Evolutionary conservation across 1,140 invertebrate species (phyloP), one percentile per base, ranked within the genome.

Genomic region (Drosophila baimaii): DNA sequence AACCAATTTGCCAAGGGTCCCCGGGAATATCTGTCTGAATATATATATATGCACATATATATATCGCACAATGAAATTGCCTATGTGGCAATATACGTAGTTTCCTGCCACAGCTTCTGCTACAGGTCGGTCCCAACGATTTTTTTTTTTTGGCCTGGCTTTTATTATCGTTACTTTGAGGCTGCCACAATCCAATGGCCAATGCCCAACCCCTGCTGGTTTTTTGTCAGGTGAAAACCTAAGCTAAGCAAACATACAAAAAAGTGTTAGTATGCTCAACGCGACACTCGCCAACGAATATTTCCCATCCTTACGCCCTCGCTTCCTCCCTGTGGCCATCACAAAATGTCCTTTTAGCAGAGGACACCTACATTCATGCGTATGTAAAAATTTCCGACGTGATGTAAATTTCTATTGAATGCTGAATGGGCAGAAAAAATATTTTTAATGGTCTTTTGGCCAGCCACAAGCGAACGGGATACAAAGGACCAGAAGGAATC

Each of bases 391-490:
- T 71, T 39, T 77, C 80, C 81, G 83, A 88, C 83, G 83, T 88
- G 83, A 88, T 88, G 83, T 88, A 88, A 88, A 89, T 88, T 88
- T 88, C 84, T 88, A 88, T 88, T 88, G 84, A 88, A 89, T 89
- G 83, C 83, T 89, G 83, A 88, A 89, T 89, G 79, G 80, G 80
- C 83, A 88, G 76, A 88, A 88, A 86, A 86, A 86, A 83, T 79
- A 88, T 83, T 80, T 88, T 89, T 80, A 88, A 89, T 83, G 84
- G 79, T 83, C 72, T 73, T 86, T 83, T 74, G 81, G 61, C 58
- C 63, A 77, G 54, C 63, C 61, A 51, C n/a, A 57, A 75, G 54
- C 59, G 64, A 52, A 29, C 12, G 43, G 41, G 44, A 41, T 27
- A 71, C 69, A 71, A 71, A 71, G 46, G 68, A 49, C 21, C 33